Evolutionary conservation across 2,797 vertebrate genomes (phyloP), one percentile per base, ranked within the genome.

Genomic region (Lycodopsis pacificus): DNA sequence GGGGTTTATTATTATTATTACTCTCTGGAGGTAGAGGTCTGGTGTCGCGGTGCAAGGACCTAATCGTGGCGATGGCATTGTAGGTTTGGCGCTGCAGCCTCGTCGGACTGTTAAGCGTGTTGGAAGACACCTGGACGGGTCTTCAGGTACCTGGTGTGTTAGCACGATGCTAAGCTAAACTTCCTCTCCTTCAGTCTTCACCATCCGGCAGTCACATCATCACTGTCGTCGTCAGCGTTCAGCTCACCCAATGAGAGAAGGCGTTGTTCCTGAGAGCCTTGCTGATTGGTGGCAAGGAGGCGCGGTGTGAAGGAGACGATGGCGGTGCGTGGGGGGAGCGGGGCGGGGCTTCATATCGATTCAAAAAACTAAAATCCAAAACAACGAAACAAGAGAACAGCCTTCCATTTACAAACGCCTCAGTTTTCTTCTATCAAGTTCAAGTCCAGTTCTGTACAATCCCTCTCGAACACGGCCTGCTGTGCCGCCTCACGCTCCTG

Each of bases 341-440:
- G 46, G 77, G n/a, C 53, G 46, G 84, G 83, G 89, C 34, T 71
- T 67, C 53, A 53, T 73, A 69, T 73, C 42, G 19, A 75, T 84
- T 66, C 40, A 75, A 90, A 75, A 90, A 86, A 89, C 74, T 22
- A 40, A 73, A 83, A 79, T 7, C 32, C 51, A 1, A 46, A 25
- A 81, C 49, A 27, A 54, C 22, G 12, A 5, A 82, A 86, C 85
- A 66, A 80, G 65, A 84, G 54, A 84, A 85, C 58, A 89, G 84
- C 75, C 84, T 91, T 90, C 77, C 85, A 90, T 91, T 81, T 89
- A 91, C 90, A 91, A 89, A 92, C 17, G 42, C 2, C 85, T 96
- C 95, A 97, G 95, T 97, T 98, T 91, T 98, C 97, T 91, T 98
- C 97, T 88, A 97, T 97, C 82, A 97, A 94, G 91, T 96, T 97